Evolutionary conservation across 2,113 vertebrate genomes (phyloP).

Genomic region (Ailurus styani): DNA sequence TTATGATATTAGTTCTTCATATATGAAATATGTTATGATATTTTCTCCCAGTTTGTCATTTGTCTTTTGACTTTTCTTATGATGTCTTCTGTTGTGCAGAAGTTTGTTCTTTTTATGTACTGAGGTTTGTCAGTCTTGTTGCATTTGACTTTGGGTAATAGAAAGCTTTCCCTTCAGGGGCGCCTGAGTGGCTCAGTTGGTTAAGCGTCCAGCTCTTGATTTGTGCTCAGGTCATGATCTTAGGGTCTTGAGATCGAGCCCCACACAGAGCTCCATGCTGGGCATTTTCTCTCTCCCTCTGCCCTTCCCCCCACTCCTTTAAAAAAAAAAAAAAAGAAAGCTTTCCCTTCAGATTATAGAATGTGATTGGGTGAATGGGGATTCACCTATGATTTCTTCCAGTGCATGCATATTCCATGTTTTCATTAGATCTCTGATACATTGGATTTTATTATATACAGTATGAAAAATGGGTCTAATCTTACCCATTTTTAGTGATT

Average conservation of each 20-base stretch:
- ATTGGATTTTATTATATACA: not conserved
- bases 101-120: not conserved
- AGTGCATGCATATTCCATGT: not conserved
- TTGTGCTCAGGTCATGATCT: not conserved
- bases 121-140: not conserved
- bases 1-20: not conserved
- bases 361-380: not conserved
- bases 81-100: not conserved
- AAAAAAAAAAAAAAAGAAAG: not conserved
- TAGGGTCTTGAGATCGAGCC: not conserved
- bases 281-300: not conserved
- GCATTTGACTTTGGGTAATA: not conserved
- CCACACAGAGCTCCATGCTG: not conserved
- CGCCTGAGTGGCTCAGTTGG: not conserved
- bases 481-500: not conserved
- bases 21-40: not conserved
- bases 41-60: not conserved
- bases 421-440: not conserved
- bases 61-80: slow-evolving; percentile 1
- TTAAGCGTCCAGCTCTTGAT: not conserved
- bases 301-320: not conserved
- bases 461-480: not conserved
- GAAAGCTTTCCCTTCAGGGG: not conserved
- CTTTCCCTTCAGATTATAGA: not conserved
- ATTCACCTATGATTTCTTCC: not conserved